These are phyloP conservation scores for Melanotus villosus DNA, from an alignment of 2,888 invertebrate species.

Conservation along the genomic window DNA sequence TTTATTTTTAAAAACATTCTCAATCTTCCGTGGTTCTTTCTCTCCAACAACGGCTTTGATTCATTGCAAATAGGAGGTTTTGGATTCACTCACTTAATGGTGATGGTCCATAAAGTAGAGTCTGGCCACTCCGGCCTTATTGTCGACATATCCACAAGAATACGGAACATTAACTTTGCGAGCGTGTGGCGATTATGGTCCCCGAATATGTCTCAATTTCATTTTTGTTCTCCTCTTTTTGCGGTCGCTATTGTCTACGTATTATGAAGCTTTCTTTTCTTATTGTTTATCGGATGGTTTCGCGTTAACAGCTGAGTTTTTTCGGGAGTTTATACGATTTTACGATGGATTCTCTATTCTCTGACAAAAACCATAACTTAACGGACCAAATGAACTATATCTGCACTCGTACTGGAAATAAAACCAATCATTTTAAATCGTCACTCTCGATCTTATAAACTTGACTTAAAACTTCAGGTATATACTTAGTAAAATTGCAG, in stretches of 20 bases:
- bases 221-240: slow-evolving; percentile 49
- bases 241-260: slow-evolving; percentile 46
- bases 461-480: slow-evolving; percentile 45
- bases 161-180: slow-evolving; percentile 57
- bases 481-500: slow-evolving; percentile 53
- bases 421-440: neutral
- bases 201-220: slow-evolving; percentile 52
- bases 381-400: slow-evolving; percentile 10
- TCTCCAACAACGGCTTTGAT: slow-evolving; percentile 48
- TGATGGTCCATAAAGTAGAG: slow-evolving; percentile 56
- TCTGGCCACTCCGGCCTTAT: slow-evolving; percentile 52
- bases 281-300: slow-evolving; percentile 21
- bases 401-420: slow-evolving; percentile 1
- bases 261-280: slow-evolving; percentile 51
- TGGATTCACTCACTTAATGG: slow-evolving; percentile 54
- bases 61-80: slow-evolving; percentile 51
- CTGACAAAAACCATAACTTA: neutral
- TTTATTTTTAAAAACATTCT: slow-evolving; percentile 4
- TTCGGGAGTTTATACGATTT: neutral
- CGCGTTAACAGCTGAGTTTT: slow-evolving; percentile 11
- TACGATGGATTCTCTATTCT: neutral
- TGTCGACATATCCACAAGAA: slow-evolving; percentile 51
- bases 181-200: slow-evolving; percentile 54
- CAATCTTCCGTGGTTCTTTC: slow-evolving; percentile 8
- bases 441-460: no score